Evolutionary conservation across 2,797 vertebrate species (phyloP).

Genomic region (Sparus aurata): DNA sequence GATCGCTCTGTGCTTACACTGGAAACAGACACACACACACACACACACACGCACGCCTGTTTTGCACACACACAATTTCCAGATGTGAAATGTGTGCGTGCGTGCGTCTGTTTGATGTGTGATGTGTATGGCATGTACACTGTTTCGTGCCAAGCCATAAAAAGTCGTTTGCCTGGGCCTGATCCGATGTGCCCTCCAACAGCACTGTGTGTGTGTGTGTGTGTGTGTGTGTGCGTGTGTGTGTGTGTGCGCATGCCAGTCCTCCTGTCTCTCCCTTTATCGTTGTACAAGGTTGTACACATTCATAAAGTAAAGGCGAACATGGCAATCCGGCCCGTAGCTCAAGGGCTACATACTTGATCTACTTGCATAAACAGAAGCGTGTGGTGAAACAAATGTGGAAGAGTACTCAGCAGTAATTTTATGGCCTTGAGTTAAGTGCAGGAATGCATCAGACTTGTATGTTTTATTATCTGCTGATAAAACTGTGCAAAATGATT

Average conservation of each 20-base stretch:
- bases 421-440: slow-evolving; percentile 17
- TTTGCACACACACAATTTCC: slow-evolving; percentile 62
- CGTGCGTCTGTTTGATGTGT: slow-evolving; percentile 68
- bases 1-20: slow-evolving; percentile 66
- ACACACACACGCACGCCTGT: slow-evolving; percentile 35
- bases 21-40: slow-evolving; percentile 54
- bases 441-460: neutral
- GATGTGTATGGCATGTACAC: slow-evolving; percentile 77
- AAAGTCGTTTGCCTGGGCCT: slow-evolving; percentile 65
- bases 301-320: slow-evolving; percentile 42
- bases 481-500: neutral
- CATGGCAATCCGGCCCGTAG: slow-evolving; percentile 8
- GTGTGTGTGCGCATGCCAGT: slow-evolving; percentile 27
- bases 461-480: neutral
- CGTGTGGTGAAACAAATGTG: slow-evolving; percentile 10
- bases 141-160: slow-evolving; percentile 74
- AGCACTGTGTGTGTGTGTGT: slow-evolving; percentile 1
- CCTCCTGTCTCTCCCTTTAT: slow-evolving; percentile 37
- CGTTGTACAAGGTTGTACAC: slow-evolving; percentile 44
- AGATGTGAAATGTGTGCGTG: slow-evolving; percentile 69
- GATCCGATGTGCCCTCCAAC: slow-evolving; percentile 63
- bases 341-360: slow-evolving; percentile 35
- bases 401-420: slow-evolving; percentile 16
- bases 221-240: neutral
- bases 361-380: slow-evolving; percentile 38